phyloP scores from a whole-genome alignment of 2,888 invertebrate species.

The Phengaris alcon region DNA sequence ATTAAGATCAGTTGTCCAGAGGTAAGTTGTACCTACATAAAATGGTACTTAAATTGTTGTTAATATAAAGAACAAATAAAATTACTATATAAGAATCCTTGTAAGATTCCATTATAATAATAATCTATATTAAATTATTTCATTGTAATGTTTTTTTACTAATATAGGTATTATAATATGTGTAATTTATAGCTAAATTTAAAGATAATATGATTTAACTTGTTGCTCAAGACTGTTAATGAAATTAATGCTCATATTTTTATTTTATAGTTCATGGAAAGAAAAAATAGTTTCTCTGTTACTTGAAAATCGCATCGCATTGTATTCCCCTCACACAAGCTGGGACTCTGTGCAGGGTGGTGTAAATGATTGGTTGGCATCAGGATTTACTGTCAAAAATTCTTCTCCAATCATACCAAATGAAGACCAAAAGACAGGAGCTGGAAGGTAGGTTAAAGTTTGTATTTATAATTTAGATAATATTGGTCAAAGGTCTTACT shows the following conservation, averaged over 20 bases:
- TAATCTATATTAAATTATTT: too few species aligned
- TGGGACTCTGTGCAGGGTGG: constrained; percentile 92
- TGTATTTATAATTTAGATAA: not conserved
- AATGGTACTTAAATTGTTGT: not conserved
- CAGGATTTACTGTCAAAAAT: constrained; percentile 76
- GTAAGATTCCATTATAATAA: not conserved
- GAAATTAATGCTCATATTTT: not conserved
- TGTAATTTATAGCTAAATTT: too few species aligned
- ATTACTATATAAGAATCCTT: not conserved
- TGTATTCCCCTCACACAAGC: constrained; percentile 96
- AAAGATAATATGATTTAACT: too few species aligned
- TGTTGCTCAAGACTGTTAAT: not conserved
- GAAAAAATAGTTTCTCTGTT: constrained; percentile 89
- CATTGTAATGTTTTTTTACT: too few species aligned
- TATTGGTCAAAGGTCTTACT: too few species aligned
- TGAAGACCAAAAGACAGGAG: constrained; percentile 65
- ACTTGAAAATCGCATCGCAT: constrained; percentile 89
- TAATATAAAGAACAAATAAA: not conserved
- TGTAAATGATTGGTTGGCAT: constrained; percentile 95
- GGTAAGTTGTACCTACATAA: constrained; percentile 62
- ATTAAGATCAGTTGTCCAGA: constrained; percentile 88
- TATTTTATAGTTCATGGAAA: constrained; percentile 82
- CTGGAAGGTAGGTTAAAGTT: constrained; percentile 63
- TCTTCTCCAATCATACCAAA: constrained; percentile 62
- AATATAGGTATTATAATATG: too few species aligned